Evolutionary conservation across 2,888 invertebrate genomes (phyloP), one percentile per base, ranked within the genome.

Genomic region (Caenorhabditis japonica): DNA sequence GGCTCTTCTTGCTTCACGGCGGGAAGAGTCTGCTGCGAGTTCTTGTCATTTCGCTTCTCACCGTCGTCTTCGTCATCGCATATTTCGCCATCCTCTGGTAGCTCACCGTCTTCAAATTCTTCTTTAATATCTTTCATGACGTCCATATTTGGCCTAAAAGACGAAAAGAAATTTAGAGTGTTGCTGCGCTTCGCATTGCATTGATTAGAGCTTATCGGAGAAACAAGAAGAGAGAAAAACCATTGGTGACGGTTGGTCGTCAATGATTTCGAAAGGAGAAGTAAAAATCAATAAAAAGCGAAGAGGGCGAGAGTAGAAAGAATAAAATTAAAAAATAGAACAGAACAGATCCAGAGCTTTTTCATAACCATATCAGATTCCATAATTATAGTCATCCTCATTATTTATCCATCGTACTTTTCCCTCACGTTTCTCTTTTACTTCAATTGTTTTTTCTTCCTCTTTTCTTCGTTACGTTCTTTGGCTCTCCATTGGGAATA

Each of bases 81-180:
- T 56, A 85, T 85, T 58, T 85, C 85, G 4, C 85, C 85, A 38
- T 85, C 85, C 61, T 85, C 85, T 3, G 83, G 83, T 75, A 85
- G 59, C 53, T 85, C 85, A n/a, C 85, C 85, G 44, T 85, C 85
- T 60, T 86, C 85, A 34, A 73, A 74, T 19, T 79, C 76, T 34
- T 77, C 75, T 15, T 30, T 41, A 17, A 30, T 8, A 46, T 61
- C 44, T 43, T 43, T 56, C n/a, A 77, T 74, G 53, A 80, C 62
- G 55, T 81, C 79, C 55, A 76, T 52, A n/a, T 47, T 38, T 38
- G 51, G 15, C 15, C 55, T 60, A 60, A 25, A 70, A 49, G 33
- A 51, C 43, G 12, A 13, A 27, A 27, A n/a, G 30, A 61, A n/a
- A n/a, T n/a, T n/a, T n/a, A n/a, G n/a, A n/a, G n/a, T n/a, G n/a